Conservation (phyloP, 2,113 vertebrate species). For the Chlorodrepanis virens region DNA sequence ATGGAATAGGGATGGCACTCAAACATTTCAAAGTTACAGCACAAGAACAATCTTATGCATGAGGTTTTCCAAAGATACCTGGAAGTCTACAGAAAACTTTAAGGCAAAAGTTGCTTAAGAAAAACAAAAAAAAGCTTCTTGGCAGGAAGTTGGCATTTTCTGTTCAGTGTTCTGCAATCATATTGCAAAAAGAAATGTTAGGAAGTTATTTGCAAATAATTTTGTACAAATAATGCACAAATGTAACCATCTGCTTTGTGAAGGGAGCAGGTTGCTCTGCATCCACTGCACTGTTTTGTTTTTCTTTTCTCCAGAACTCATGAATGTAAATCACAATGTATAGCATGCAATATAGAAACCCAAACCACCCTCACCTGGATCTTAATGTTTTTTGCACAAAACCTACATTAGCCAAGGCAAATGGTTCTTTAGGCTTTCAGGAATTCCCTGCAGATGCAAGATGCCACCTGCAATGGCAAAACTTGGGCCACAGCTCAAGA, state of each 20-base stretch:
- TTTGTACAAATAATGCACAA: neutral
- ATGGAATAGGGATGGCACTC: neutral
- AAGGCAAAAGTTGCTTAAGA: accelerated
- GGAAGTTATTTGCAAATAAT: neutral
- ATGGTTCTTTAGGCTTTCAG: neutral
- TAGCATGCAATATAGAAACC: neutral
- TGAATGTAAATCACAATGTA: neutral
- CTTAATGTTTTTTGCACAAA: neutral
- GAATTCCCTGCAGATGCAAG: neutral
- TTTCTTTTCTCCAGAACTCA: neutral
- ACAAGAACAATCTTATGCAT: neutral
- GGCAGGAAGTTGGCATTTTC: neutral
- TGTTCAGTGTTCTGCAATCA: neutral
- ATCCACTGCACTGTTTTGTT: neutral
- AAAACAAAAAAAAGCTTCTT: neutral
- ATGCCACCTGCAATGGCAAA: neutral
- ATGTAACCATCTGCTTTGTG: neutral
- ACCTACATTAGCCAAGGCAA: neutral
- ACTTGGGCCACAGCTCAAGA: neutral
- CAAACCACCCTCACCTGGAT: neutral
- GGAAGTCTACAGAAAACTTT: neutral
- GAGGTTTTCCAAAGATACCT: neutral
- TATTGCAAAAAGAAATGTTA: neutral
- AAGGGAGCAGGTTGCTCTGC: neutral
- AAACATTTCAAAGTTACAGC: neutral